Evolutionary conservation across 2,797 vertebrate species (phyloP).

Genomic region (Muraenolepis orangiensis): DNA sequence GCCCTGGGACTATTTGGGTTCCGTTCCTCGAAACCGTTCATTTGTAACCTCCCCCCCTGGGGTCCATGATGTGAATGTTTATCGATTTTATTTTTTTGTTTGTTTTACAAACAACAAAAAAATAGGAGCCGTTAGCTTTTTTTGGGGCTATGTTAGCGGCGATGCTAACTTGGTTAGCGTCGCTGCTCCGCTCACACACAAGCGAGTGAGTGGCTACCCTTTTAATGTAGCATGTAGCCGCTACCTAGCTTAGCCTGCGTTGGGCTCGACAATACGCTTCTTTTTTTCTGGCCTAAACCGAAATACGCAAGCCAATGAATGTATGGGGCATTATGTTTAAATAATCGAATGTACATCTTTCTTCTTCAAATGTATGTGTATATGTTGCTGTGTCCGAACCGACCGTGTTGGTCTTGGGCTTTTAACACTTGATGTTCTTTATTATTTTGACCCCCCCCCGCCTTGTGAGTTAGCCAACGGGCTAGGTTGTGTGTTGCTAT

Average conservation of each 20-base stretch:
- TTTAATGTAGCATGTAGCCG: slow-evolving; percentile 24
- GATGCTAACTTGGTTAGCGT: slow-evolving; percentile 54
- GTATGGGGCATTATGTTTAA: slow-evolving; percentile 66
- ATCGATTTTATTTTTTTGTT: too few relatives aligned
- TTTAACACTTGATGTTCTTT: background rate
- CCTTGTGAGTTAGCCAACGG: slow-evolving; percentile 26
- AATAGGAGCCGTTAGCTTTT: slow-evolving; percentile 53
- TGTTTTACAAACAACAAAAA: slow-evolving; percentile 22
- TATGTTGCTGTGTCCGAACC: background rate
- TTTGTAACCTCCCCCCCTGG: too few relatives aligned
- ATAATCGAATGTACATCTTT: slow-evolving; percentile 47
- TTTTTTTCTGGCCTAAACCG: slow-evolving; percentile 54
- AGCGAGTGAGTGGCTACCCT: slow-evolving; percentile 11
- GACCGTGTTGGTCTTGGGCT: background rate
- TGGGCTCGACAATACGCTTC: slow-evolving; percentile 36
- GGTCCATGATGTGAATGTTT: too few relatives aligned
- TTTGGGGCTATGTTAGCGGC: background rate
- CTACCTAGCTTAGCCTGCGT: slow-evolving; percentile 17
- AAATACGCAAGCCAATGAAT: slow-evolving; percentile 59
- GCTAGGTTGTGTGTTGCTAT: slow-evolving; percentile 50
- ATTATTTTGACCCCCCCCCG: background rate
- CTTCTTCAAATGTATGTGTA: background rate
- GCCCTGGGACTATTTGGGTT: background rate
- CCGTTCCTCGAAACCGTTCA: too few relatives aligned
- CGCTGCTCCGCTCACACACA: slow-evolving; percentile 9